Conservation (phyloP, 1,140 invertebrate genomes). For the Macrotrachela quadricornifera region DNA sequence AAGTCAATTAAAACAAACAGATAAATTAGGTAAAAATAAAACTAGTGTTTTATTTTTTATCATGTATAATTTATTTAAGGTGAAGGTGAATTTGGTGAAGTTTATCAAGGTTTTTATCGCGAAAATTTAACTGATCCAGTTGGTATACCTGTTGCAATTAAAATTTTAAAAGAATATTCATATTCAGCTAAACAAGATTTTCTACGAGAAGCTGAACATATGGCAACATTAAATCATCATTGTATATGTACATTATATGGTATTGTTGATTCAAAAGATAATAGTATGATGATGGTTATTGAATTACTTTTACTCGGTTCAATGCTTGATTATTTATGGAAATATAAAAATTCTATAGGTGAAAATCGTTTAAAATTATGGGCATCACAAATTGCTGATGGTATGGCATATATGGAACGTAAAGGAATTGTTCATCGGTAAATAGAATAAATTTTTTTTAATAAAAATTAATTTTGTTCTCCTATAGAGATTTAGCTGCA, state of each 20-base stretch:
- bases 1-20: too few species aligned
- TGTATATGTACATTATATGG: slow-evolving; percentile 69
- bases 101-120: too few species aligned
- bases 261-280: slow-evolving; percentile 42
- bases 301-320: slow-evolving; percentile 72
- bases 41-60: too few species aligned
- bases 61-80: too few species aligned
- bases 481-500: slow-evolving; percentile 50
- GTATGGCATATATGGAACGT: slow-evolving; percentile 70
- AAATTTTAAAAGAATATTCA: slow-evolving; percentile 2
- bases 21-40: too few species aligned
- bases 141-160: not conserved
- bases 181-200: slow-evolving; percentile 41
- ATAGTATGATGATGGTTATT: slow-evolving; percentile 53
- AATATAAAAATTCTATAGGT: slow-evolving; percentile 41
- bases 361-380: slow-evolving; percentile 8
- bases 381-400: slow-evolving; percentile 31
- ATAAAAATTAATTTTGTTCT: too few species aligned
- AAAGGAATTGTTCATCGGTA: slow-evolving; percentile 47
- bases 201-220: slow-evolving; percentile 58
- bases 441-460: too few species aligned
- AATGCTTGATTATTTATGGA: slow-evolving; percentile 52
- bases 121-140: too few species aligned
- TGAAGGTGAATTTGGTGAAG: too few species aligned
- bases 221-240: slow-evolving; percentile 63